These are phyloP conservation scores for Anneissia japonica DNA, from an alignment of 35 echinoderm and acorn worm species.

Conservation along the genomic window DNA sequence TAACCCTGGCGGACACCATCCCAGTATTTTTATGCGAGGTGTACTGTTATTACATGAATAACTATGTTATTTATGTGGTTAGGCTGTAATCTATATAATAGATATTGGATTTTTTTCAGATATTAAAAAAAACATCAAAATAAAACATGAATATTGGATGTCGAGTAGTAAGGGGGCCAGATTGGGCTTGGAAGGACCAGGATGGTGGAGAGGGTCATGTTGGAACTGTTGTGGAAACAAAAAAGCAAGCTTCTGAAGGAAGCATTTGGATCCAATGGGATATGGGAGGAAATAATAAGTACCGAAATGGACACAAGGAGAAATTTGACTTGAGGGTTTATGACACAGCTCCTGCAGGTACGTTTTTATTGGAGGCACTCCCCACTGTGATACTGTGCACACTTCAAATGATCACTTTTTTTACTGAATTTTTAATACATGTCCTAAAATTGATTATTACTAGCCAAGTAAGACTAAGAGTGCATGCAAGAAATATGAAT, in stretches of 20 bases:
- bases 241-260: neutral
- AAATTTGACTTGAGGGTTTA: slow-evolving; percentile 41
- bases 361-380: too few relatives aligned
- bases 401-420: too few relatives aligned
- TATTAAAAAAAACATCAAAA: too few relatives aligned
- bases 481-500: too few relatives aligned
- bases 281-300: slow-evolving; percentile 13
- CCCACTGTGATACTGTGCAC: too few relatives aligned
- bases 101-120: too few relatives aligned
- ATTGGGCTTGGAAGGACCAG: slow-evolving; percentile 49
- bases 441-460: neutral
- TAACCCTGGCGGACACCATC: too few relatives aligned
- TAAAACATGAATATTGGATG: slow-evolving; percentile 16
- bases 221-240: slow-evolving; percentile 26
- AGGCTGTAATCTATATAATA: too few relatives aligned
- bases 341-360: slow-evolving; percentile 43
- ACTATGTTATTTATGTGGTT: too few relatives aligned
- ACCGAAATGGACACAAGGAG: slow-evolving; percentile 5
- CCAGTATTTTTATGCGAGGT: too few relatives aligned
- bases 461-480: neutral
- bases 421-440: too few relatives aligned
- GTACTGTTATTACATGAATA: too few relatives aligned
- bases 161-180: slow-evolving; percentile 50
- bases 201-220: slow-evolving; percentile 48
- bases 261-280: neutral